These are phyloP conservation scores for Jordanella pulchra DNA, from an alignment of 2,797 vertebrate genomes.

Conservation along the genomic window DNA sequence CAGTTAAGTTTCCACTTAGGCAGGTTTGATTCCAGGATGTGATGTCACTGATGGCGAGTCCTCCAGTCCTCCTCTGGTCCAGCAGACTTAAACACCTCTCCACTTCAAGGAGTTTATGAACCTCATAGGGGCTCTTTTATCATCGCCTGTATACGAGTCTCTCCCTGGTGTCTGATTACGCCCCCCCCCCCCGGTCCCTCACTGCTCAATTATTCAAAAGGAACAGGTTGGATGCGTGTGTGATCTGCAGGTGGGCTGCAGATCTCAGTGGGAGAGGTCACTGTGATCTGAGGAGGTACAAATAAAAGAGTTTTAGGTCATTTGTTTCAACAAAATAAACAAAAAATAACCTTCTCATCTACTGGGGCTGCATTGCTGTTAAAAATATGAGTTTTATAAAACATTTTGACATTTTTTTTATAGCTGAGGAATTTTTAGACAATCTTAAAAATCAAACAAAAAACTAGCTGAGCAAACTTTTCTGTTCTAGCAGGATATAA, in stretches of 20 bases:
- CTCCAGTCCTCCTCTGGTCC: conserved; percentile 10
- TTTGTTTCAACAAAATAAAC: background rate
- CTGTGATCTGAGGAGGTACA: conserved; percentile 5
- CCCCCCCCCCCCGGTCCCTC: conserved; percentile 35
- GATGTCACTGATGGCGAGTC: conserved; percentile 40
- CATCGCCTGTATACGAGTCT: conserved; percentile 25
- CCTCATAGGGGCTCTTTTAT: conserved; percentile 16
- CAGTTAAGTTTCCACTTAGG: conserved; percentile 22
- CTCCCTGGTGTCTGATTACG: conserved; percentile 58
- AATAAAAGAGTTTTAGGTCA: background rate
- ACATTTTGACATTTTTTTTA: too few relatives aligned
- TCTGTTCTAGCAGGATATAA: too few relatives aligned
- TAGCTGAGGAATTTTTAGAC: too few relatives aligned
- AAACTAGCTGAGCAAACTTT: too few relatives aligned
- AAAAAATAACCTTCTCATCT: too few relatives aligned
- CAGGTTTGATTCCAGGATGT: conserved; percentile 38
- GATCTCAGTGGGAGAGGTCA: conserved; percentile 36
- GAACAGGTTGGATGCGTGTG: conserved; percentile 19
- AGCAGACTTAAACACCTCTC: background rate
- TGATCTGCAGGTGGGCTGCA: conserved; percentile 34
- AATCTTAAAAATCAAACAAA: too few relatives aligned
- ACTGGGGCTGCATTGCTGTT: too few relatives aligned
- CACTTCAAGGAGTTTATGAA: conserved; percentile 3
- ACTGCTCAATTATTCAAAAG: conserved; percentile 70
- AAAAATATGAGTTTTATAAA: too few relatives aligned